These are phyloP conservation scores for Orthosia incerta DNA, from an alignment of 2,888 invertebrate genomes.

Conservation along the genomic window DNA sequence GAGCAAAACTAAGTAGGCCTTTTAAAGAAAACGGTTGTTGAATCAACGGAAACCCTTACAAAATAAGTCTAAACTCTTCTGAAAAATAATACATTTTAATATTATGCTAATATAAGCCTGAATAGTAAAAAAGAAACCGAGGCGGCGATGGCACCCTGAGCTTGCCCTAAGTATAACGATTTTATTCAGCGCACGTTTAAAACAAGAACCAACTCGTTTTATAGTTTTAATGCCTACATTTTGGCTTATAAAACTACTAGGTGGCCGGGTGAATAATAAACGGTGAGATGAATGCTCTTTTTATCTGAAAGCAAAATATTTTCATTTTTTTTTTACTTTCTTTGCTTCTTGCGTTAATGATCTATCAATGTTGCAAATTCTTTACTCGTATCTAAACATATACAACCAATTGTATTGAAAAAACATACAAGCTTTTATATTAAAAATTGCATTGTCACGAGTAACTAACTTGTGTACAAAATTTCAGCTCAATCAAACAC, in stretches of 20 bases:
- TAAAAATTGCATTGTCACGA: too few species aligned
- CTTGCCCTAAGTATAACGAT: neutral
- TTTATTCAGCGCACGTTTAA: slow-evolving; percentile 45
- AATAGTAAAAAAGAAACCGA: slow-evolving; percentile 2
- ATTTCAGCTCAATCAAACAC: too few species aligned
- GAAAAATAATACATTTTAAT: slow-evolving; percentile 31
- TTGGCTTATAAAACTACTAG: slow-evolving; percentile 21
- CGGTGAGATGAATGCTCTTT: slow-evolving; percentile 20
- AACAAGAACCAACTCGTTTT: slow-evolving; percentile 24
- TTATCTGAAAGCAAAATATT: neutral
- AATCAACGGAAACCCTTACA: neutral
- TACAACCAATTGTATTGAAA: too few species aligned
- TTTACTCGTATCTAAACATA: neutral
- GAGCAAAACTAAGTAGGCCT: neutral
- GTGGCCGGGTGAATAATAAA: slow-evolving; percentile 33
- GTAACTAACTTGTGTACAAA: too few species aligned
- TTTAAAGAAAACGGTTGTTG: neutral
- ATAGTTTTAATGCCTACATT: slow-evolving; percentile 41
- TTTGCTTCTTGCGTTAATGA: neutral
- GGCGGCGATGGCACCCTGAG: neutral
- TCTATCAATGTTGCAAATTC: neutral
- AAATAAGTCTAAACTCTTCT: slow-evolving; percentile 1
- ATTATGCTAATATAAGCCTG: slow-evolving; percentile 28
- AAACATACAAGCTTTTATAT: too few species aligned
- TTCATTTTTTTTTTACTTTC: neutral